Base-by-base conservation (phyloP, 2,888 invertebrate genomes). In the Himalopsyche anomala region DNA sequence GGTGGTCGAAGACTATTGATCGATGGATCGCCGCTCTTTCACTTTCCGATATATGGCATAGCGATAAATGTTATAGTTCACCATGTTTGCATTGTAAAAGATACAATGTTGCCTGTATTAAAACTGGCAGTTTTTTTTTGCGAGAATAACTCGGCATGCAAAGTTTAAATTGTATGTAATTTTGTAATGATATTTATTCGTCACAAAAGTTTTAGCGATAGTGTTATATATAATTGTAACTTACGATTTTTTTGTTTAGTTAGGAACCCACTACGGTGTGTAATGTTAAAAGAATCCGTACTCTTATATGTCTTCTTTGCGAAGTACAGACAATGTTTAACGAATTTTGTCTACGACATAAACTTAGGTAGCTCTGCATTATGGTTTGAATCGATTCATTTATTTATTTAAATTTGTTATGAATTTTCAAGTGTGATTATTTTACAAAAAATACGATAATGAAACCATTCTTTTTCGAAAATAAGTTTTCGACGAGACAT, bases 1-100 rank as follows among this genome's bases (percentile, higher is more conserved):
- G 84, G 87, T 88, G 28, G 80, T 88, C 51, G 86, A 88, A 69
- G 88, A 88, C 81, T 88, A 88, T 45, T 87, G 69, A 84, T 54
- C 55, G 12, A 38, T 15, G 15, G 69, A 84, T 54, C 55, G 12
- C 74, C 6, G 15, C 74, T 74, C 36, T 36, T 36, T 36, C 38
- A 74, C 74, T 36, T 74, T 74, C 36, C 12, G 74, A 74, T 12
- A 12, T 74, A 74, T 74, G 36, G 36, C 74, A 74, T 74, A 28
- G 5, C 12, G 15, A 15, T 36, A 5, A 12, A 74, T 74, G 38
- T 74, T 74, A 74, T 74, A 36, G 5, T 74, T 38, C 36, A n/a
- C 36, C 36, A 74, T 74, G 69, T 38, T 74, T 74, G 12, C 69
- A 74, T 74, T 74, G 69, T 74, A 12, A 36, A 12, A 38, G 38